Conservation (phyloP, 2,888 invertebrate genomes). For the Eristalis pertinax region DNA sequence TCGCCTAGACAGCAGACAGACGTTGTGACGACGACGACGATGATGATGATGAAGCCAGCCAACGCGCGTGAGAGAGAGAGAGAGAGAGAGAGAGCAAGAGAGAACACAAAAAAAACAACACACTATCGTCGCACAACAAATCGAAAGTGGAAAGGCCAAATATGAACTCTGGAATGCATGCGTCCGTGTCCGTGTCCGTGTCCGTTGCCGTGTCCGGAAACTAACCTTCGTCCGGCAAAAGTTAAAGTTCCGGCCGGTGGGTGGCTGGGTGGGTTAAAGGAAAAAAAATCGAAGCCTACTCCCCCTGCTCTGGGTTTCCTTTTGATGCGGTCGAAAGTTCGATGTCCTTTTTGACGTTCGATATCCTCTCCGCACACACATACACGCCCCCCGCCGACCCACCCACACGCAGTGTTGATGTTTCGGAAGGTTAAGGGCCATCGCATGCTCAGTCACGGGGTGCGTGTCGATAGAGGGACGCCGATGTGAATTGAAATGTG, state of each 20-base stretch:
- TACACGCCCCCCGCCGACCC: too few species aligned
- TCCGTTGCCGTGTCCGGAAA: conserved; percentile 58
- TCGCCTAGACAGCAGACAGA: conserved; percentile 54
- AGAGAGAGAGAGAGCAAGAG: neutral
- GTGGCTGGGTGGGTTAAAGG: neutral
- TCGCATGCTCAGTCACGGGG: conserved; percentile 35
- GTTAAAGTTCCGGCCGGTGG: conserved; percentile 42
- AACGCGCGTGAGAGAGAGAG: neutral
- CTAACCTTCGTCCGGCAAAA: conserved; percentile 67
- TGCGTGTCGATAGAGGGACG: conserved; percentile 40
- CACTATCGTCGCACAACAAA: conserved; percentile 34
- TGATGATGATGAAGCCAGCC: conserved; percentile 23
- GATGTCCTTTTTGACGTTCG: conserved; percentile 68
- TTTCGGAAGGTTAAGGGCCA: conserved; percentile 54
- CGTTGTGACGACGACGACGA: conserved; percentile 35
- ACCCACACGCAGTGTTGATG: neutral
- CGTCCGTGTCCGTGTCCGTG: conserved; percentile 34
- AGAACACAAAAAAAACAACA: conserved; percentile 41
- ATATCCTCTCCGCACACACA: conserved; percentile 20
- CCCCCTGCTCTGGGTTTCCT: too few species aligned
- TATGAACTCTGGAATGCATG: conserved; percentile 46
- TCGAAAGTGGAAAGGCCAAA: conserved; percentile 48
- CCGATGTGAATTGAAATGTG: conserved; percentile 40
- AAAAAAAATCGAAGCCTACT: conserved; percentile 54
- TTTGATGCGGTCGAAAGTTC: conserved; percentile 67